Conservation (phyloP, 2,113 vertebrate species). For the Danionella cerebrum region DNA sequence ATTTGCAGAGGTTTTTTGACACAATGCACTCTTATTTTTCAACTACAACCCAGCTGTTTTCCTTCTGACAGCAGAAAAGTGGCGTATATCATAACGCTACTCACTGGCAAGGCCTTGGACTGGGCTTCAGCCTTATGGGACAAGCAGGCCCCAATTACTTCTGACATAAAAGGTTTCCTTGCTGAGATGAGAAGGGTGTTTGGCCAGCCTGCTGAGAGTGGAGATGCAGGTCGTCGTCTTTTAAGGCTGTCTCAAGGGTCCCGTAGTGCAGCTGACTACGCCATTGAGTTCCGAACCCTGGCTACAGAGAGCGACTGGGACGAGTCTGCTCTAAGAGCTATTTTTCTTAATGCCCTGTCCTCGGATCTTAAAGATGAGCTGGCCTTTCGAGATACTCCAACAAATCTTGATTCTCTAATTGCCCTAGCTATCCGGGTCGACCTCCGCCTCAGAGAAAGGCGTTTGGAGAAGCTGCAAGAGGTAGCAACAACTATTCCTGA, state of each 20-base stretch:
- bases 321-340: too few species aligned
- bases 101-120: not conserved
- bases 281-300: not conserved
- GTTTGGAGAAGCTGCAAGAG: too few species aligned
- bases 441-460: too few species aligned
- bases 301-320: not conserved
- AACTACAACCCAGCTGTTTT: not conserved
- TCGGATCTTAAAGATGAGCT: too few species aligned
- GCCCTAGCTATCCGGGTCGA: too few species aligned
- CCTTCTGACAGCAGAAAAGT: not conserved
- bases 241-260: not conserved
- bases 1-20: not conserved
- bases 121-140: not conserved
- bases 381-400: too few species aligned
- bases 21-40: not conserved
- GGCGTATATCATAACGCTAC: not conserved
- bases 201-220: not conserved
- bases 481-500: too few species aligned
- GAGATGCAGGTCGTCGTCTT: not conserved
- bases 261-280: not conserved
- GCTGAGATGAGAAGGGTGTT: not conserved
- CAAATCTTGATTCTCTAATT: too few species aligned
- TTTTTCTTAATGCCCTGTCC: too few species aligned
- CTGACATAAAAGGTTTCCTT: not conserved
- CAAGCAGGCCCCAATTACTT: not conserved